Evolutionary conservation across 2,888 invertebrate species (phyloP).

Genomic region (Cyrtodaria siliqua): DNA sequence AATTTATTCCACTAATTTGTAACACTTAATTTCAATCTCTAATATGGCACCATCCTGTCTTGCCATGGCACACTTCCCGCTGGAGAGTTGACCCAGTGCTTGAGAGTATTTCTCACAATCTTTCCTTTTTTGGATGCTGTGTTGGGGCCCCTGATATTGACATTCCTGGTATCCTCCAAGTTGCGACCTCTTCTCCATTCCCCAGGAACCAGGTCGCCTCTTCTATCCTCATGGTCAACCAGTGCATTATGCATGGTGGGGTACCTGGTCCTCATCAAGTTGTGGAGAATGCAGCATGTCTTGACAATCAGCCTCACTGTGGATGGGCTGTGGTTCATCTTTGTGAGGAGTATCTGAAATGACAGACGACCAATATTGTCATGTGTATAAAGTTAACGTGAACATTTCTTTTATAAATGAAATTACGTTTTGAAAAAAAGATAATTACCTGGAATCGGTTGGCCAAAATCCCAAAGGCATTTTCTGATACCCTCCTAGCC

Average conservation of each 20-base stretch:
- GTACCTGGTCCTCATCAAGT: slow-evolving; percentile 46
- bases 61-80: too few species aligned
- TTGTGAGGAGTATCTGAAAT: too few species aligned
- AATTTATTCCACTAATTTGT: too few species aligned
- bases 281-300: slow-evolving; percentile 26
- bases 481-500: slow-evolving; percentile 33
- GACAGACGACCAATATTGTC: too few species aligned
- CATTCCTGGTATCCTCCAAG: too few species aligned
- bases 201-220: slow-evolving; percentile 5
- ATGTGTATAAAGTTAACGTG: slow-evolving; percentile 6
- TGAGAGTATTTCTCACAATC: slow-evolving; percentile 41
- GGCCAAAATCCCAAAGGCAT: slow-evolving; percentile 26
- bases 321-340: slow-evolving; percentile 21
- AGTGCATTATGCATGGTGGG: slow-evolving; percentile 38
- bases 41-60: too few species aligned
- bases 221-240: neutral
- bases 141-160: too few species aligned
- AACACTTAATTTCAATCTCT: too few species aligned
- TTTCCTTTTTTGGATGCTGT: slow-evolving; percentile 20
- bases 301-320: slow-evolving; percentile 29
- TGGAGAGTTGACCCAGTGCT: slow-evolving; percentile 31
- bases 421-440: slow-evolving; percentile 1
- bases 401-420: slow-evolving; percentile 23
- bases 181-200: slow-evolving; percentile 10
- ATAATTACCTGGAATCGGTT: slow-evolving; percentile 5